Evolutionary conservation across 2,113 vertebrate species (phyloP).

Genomic region (Esox niger): DNA sequence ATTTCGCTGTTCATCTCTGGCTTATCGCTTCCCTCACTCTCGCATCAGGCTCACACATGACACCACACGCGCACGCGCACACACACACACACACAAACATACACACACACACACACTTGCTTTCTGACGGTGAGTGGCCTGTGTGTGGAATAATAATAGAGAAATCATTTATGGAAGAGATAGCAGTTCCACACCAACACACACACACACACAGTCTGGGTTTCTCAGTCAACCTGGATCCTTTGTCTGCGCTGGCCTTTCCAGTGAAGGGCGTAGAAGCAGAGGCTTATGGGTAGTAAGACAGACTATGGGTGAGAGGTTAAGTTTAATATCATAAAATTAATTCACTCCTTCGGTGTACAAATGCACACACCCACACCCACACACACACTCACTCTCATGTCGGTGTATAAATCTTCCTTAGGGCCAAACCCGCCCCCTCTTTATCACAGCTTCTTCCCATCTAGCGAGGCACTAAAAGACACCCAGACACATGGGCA

Average conservation of each 20-base stretch:
- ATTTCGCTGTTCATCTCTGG: constrained; percentile 32
- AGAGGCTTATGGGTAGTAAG: constrained; percentile 45
- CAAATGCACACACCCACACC: constrained; percentile 26
- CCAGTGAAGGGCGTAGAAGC: constrained; percentile 26
- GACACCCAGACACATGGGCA: neutral
- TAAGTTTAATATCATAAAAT: constrained; percentile 69
- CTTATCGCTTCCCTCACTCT: constrained; percentile 15
- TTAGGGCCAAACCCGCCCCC: constrained; percentile 45
- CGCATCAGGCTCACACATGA: neutral
- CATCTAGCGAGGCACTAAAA: constrained; percentile 32
- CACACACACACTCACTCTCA: constrained; percentile 16
- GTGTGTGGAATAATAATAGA: constrained; percentile 47
- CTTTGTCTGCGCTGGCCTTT: constrained; percentile 51
- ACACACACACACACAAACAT: neutral
- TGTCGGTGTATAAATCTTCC: constrained; percentile 54
- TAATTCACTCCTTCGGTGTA: constrained; percentile 49
- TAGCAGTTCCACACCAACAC: constrained; percentile 13
- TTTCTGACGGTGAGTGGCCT: constrained; percentile 9
- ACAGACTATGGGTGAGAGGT: constrained; percentile 58
- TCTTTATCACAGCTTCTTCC: constrained; percentile 45
- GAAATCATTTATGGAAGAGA: constrained; percentile 46
- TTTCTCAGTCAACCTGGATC: constrained; percentile 27
- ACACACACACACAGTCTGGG: constrained; percentile 6
- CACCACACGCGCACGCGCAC: neutral
- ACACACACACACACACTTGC: neutral